These are phyloP conservation scores for Reticulitermes speratus DNA, from an alignment of 1,140 invertebrate genomes.

Conservation along the genomic window DNA sequence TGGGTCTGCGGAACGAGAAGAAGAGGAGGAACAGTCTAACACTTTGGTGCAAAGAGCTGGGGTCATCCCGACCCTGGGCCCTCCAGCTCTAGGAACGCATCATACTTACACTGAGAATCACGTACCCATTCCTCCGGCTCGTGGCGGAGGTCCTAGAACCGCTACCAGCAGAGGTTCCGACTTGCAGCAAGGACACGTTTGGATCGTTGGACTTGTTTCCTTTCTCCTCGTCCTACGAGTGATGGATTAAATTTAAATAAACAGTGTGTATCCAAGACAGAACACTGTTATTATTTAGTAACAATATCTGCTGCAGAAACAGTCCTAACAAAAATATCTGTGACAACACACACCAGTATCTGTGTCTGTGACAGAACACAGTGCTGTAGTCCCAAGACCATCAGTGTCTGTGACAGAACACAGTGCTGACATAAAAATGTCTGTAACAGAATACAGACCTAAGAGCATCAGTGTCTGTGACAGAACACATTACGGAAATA, in stretches of 20 bases:
- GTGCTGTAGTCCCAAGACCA: no score
- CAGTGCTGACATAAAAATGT: no score
- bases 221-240: not conserved
- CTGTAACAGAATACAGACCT: no score
- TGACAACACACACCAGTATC: no score
- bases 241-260: not conserved
- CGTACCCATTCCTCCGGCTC: not conserved
- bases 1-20: constrained; percentile 29
- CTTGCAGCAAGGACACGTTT: not conserved
- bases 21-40: constrained; percentile 14
- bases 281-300: no score
- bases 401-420: no score
- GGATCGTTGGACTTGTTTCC: not conserved
- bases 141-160: not conserved
- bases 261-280: not conserved
- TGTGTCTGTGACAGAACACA: no score
- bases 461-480: no score
- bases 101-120: constrained; percentile 27
- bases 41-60: not conserved
- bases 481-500: no score
- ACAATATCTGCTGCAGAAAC: no score
- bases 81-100: constrained; percentile 14
- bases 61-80: constrained; percentile 25
- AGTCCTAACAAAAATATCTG: no score
- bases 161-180: not conserved